phyloP scores from a whole-genome alignment of 2,797 vertebrate species.

The Mormyrus hasselquistii region DNA sequence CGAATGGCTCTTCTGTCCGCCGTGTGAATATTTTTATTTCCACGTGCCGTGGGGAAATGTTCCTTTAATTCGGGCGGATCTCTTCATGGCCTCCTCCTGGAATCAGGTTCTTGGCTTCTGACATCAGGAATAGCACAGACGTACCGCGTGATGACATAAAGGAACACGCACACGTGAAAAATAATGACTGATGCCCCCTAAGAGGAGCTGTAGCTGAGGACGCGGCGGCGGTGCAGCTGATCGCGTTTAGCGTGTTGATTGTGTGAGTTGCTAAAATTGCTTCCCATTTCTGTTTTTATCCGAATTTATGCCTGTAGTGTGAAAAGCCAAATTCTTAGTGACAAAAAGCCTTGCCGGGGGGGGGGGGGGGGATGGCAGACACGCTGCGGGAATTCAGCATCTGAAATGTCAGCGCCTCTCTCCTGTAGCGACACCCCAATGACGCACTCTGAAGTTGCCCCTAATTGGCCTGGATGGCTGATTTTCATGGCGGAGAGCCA shows the following conservation, averaged over 20 bases:
- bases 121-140: neutral
- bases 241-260: neutral
- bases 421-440: slow-evolving; percentile 40
- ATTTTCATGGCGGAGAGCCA: slow-evolving; percentile 43
- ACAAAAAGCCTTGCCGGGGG: neutral
- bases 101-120: neutral
- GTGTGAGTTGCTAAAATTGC: neutral
- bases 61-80: neutral
- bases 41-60: neutral
- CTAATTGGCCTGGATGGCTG: slow-evolving; percentile 47
- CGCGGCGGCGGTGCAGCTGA: neutral
- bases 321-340: neutral
- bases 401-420: slow-evolving; percentile 51
- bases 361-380: slow-evolving; percentile 6
- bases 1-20: neutral
- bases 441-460: slow-evolving; percentile 46
- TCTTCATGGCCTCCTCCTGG: neutral
- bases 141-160: neutral
- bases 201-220: neutral
- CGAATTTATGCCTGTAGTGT: neutral
- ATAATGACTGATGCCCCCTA: neutral
- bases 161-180: neutral
- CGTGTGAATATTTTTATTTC: neutral
- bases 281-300: neutral
- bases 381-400: slow-evolving; percentile 35